These are phyloP conservation scores for Brachypalpus laphriformis DNA, from an alignment of 2,888 invertebrate species.

Conservation along the genomic window DNA sequence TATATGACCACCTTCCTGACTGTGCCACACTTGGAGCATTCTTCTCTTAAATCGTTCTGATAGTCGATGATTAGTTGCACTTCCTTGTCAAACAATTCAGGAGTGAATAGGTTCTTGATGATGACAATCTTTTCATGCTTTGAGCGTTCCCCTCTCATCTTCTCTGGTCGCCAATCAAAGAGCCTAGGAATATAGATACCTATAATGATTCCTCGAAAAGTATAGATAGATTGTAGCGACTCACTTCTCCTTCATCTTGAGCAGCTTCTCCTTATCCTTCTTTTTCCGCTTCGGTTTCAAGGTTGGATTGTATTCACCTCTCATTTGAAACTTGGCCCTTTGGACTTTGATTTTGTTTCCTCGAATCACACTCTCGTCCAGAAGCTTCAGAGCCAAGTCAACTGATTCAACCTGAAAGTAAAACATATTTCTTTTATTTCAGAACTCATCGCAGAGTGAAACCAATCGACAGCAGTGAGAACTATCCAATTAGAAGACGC, in stretches of 20 bases:
- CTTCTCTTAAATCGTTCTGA: constrained; percentile 94
- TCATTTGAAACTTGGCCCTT: constrained; percentile 96
- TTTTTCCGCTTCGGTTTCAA: constrained; percentile 95
- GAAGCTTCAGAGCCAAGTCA: constrained; percentile 93
- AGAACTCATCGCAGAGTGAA: constrained; percentile 63
- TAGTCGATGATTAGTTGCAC: constrained; percentile 95
- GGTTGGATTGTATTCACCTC: constrained; percentile 96
- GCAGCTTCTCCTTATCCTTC: constrained; percentile 94
- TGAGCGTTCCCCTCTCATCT: constrained; percentile 91
- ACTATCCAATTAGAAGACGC: constrained; percentile 51
- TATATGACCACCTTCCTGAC: constrained; percentile 95
- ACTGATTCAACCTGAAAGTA: constrained; percentile 92
- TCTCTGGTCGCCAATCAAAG: constrained; percentile 98
- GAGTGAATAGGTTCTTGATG: constrained; percentile 95
- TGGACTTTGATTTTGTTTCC: constrained; percentile 94
- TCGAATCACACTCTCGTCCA: constrained; percentile 93
- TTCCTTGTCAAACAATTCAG: constrained; percentile 94
- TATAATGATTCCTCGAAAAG: too few relatives aligned
- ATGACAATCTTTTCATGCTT: constrained; percentile 96
- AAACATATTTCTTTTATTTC: constrained; percentile 56
- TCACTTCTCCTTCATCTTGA: constrained; percentile 95
- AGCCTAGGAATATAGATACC: too few relatives aligned
- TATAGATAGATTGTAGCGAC: too few relatives aligned
- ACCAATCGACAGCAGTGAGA: constrained; percentile 61
- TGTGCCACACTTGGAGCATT: constrained; percentile 95